phyloP scores from a whole-genome alignment of 2,113 vertebrate species.

The Apaloderma vittatum region DNA sequence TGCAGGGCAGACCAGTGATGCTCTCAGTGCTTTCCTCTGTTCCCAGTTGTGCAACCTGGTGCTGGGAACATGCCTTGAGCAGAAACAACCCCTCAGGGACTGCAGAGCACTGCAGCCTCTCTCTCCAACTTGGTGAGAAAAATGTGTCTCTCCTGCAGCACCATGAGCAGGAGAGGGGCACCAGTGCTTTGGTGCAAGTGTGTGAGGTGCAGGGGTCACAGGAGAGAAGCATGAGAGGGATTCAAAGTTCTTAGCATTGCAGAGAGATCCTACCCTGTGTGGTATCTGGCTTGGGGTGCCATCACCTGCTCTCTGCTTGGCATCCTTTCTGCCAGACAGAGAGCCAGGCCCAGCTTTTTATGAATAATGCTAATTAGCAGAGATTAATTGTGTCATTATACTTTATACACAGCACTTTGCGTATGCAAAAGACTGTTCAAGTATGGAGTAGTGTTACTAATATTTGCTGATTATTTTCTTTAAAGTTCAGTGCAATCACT shows the following conservation, averaged over 20 bases:
- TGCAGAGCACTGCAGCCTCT: neutral
- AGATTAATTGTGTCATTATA: neutral
- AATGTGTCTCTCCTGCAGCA: neutral
- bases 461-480: neutral
- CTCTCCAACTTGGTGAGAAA: neutral
- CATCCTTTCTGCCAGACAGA: neutral
- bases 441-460: neutral
- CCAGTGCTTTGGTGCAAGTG: rapidly evolving
- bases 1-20: neutral
- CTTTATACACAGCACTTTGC: neutral
- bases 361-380: slow-evolving; percentile 1
- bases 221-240: neutral
- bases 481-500: neutral
- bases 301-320: neutral
- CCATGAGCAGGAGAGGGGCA: neutral
- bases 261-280: neutral
- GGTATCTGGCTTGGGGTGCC: neutral
- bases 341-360: neutral
- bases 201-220: neutral
- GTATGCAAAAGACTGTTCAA: neutral
- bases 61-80: neutral
- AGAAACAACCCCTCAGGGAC: neutral
- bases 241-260: neutral
- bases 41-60: neutral
- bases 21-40: neutral